Evolutionary conservation across 2,888 invertebrate species (phyloP).

Genomic region (Eurytoma adleriae): DNA sequence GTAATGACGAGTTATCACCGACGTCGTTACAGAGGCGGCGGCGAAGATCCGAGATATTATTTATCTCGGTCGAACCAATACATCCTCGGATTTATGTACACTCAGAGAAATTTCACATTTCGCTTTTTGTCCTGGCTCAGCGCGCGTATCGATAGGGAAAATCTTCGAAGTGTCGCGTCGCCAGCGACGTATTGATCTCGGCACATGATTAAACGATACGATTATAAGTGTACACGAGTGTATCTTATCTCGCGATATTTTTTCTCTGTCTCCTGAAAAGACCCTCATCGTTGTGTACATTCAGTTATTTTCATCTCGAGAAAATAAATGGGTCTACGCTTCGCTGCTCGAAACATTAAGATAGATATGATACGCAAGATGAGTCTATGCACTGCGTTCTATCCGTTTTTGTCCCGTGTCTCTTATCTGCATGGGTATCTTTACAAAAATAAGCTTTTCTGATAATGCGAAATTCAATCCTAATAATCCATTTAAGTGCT

Average conservation of each 20-base stretch:
- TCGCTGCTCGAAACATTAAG: conserved; percentile 5
- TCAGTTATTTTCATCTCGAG: conserved; percentile 6
- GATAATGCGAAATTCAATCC: no score
- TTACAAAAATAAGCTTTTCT: no score
- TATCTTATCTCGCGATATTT: conserved; percentile 12
- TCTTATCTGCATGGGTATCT: no score
- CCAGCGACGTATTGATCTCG: conserved; percentile 14
- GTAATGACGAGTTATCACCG: conserved; percentile 41
- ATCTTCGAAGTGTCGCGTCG: conserved; percentile 12
- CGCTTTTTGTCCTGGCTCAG: not conserved
- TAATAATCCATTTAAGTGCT: no score
- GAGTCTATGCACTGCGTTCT: no score
- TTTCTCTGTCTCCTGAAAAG: not conserved
- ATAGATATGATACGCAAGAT: conserved; percentile 18
- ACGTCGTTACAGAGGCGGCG: conserved; percentile 16
- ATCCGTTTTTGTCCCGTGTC: no score
- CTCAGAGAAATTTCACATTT: conserved; percentile 45
- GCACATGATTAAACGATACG: conserved; percentile 28
- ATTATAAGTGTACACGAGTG: conserved; percentile 28
- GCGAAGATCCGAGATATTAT: conserved; percentile 27
- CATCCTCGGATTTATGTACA: not conserved
- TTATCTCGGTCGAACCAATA: conserved; percentile 23
- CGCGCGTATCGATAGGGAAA: conserved; percentile 21
- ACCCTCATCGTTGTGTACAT: not conserved
- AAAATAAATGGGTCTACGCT: conserved; percentile 20